Base-by-base conservation (phyloP, 1,140 invertebrate species). In the Lordiphosa collinella region DNA sequence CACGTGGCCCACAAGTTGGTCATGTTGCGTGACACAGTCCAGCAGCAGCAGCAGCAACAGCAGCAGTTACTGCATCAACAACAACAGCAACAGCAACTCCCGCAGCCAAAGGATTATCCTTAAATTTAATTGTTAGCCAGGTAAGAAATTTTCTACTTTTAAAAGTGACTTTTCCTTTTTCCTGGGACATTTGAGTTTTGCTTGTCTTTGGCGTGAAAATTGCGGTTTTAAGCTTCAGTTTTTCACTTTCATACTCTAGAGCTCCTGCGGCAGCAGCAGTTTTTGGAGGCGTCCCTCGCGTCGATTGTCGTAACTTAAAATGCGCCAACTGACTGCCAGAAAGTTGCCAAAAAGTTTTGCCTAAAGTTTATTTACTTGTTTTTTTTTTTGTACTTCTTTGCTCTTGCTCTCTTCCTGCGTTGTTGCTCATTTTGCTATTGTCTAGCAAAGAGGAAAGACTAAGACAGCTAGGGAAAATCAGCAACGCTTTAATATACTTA, bases 251-350 rank as follows among this genome's bases (percentile, higher is more conserved):
- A 40, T 12, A 16, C 16, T 32, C n/a, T n/a, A n/a, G n/a, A 10
- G 14, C 35, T 31, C 8, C 46, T 50, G 13, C 32, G 47, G 25
- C 56, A 31, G 11, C 47, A 52, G 35, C 22, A 32, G 29, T 48
- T 32, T 4, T 47, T 35, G 18, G 29, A 40, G 16, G 5, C 10
- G 13, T 8, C 12, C 38, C 37, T 48, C 36, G 40, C 49, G 64
- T 69, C 75, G 71, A 82, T 71, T 82, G 76, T 57, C 62, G 54
- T 76, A 82, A 82, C 76, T 80, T 80, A 76, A 80, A 80, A 80
- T 76, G 76, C 76, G 76, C 71, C 71, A 80, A 80, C 71, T 68
- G 78, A 67, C 78, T 80, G 67, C 66, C 76, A 67, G 51, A 80
- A 80, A 75, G 78, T 80, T 71, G 57, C 51, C 73, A 49, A 55